A percentile compares a stretch with the other conserved stretches of the same genome.
phyloP scores from a whole-genome alignment of 2,113 vertebrate species.

The Triplophysa tibetana region DNA sequence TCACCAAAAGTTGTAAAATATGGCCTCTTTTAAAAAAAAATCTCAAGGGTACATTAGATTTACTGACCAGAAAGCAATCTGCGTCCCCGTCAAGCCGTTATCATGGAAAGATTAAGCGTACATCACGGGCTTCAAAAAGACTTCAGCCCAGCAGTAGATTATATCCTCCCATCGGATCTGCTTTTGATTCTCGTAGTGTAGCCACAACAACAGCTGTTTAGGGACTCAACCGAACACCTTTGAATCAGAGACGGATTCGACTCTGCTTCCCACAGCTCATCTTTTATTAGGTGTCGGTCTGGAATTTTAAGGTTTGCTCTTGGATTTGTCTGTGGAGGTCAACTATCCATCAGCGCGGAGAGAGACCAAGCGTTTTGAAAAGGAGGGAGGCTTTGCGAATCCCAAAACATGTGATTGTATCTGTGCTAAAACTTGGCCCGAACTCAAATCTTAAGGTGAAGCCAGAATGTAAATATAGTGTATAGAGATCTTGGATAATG shows the following conservation, averaged over 20 bases:
- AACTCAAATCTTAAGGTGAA: slow-evolving; percentile 30
- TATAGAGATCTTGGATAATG: background rate
- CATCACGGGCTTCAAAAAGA: background rate
- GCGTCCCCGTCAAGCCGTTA: background rate
- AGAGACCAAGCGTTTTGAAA: background rate
- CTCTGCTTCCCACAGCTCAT: slow-evolving; percentile 43
- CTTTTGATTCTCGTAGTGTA: background rate
- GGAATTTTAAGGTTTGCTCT: background rate
- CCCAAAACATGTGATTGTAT: slow-evolving; percentile 27
- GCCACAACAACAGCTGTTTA: slow-evolving; percentile 36
- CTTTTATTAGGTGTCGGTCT: slow-evolving; percentile 29
- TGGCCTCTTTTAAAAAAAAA: background rate
- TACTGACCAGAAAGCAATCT: slow-evolving; percentile 8
- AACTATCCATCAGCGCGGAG: slow-evolving; percentile 19
- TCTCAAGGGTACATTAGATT: background rate
- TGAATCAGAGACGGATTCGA: slow-evolving; percentile 15
- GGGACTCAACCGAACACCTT: slow-evolving; percentile 36
- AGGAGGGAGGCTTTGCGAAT: slow-evolving; percentile 6
- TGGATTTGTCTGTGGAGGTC: slow-evolving; percentile 29
- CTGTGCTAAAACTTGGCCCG: background rate
- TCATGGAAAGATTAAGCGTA: slow-evolving; percentile 1
- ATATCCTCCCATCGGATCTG: background rate
- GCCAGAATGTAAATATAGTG: background rate
- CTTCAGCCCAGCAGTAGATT: slow-evolving; percentile 13
- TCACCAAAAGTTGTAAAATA: background rate